phyloP scores from a whole-genome alignment of 2,888 invertebrate genomes.

The Deilephila elpenor region DNA sequence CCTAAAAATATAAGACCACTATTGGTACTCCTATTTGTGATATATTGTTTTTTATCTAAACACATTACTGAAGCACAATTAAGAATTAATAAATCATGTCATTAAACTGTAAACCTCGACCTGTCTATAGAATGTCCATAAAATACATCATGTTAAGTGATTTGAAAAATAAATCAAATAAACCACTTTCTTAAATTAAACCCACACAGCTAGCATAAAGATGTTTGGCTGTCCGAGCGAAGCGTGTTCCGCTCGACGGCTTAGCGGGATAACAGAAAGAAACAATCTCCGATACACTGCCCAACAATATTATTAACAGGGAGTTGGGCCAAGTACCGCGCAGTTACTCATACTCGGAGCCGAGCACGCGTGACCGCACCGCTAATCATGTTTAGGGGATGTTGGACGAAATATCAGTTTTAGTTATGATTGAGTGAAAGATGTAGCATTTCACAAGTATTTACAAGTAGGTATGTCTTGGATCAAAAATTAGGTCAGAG shows the following conservation, averaged over 20 bases:
- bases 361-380: neutral
- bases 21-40: too few relatives aligned
- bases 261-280: constrained; percentile 27
- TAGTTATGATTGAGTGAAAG: too few relatives aligned
- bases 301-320: constrained; percentile 30
- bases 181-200: neutral
- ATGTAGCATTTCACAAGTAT: too few relatives aligned
- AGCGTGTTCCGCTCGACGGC: neutral
- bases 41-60: too few relatives aligned
- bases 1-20: too few relatives aligned
- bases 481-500: too few relatives aligned
- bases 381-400: neutral
- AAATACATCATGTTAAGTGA: neutral
- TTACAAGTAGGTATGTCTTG: too few relatives aligned
- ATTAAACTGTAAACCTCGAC: too few relatives aligned
- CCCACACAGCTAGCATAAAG: neutral
- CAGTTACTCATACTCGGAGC: neutral
- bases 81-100: too few relatives aligned
- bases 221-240: constrained; percentile 4
- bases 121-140: too few relatives aligned
- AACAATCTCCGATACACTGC: constrained; percentile 27
- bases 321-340: constrained; percentile 7
- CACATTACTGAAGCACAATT: too few relatives aligned
- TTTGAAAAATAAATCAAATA: neutral
- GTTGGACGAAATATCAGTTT: too few relatives aligned